Conservation (phyloP, 2,888 invertebrate genomes). For the Eupithecia centaureata region DNA sequence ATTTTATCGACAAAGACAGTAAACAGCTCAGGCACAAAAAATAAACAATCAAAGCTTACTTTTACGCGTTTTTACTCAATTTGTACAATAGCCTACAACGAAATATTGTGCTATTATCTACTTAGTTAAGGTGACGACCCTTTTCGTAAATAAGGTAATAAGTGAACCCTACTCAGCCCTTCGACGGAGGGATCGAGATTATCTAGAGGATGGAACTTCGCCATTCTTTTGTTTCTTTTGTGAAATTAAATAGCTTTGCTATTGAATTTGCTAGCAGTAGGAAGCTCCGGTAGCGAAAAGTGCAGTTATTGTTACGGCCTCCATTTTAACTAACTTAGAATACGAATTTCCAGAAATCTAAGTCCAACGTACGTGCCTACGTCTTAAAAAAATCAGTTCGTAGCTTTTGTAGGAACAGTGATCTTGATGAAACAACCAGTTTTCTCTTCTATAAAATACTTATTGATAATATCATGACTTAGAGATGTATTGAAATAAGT, state of each 20-base stretch:
- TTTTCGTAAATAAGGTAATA: slow-evolving; percentile 54
- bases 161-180: slow-evolving; percentile 55
- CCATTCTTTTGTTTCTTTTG: slow-evolving; percentile 29
- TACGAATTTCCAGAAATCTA: no score
- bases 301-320: neutral
- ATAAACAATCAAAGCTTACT: neutral
- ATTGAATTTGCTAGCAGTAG: neutral
- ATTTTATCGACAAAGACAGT: neutral
- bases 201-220: slow-evolving; percentile 43
- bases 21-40: neutral
- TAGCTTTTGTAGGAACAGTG: no score
- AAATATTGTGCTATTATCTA: slow-evolving; percentile 42
- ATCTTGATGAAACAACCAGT: no score
- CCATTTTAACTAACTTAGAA: no score
- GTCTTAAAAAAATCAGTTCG: no score
- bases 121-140: slow-evolving; percentile 44
- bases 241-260: slow-evolving; percentile 10
- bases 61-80: slow-evolving; percentile 14
- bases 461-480: no score
- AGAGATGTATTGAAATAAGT: no score
- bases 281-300: neutral
- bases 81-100: slow-evolving; percentile 29
- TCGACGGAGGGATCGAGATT: slow-evolving; percentile 49
- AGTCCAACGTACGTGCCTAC: no score
- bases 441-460: no score